Percentiles rank a stretch among this genome's conserved stretches.
Conservation (phyloP, 2,888 invertebrate species). For the Lamproptera curius region DNA sequence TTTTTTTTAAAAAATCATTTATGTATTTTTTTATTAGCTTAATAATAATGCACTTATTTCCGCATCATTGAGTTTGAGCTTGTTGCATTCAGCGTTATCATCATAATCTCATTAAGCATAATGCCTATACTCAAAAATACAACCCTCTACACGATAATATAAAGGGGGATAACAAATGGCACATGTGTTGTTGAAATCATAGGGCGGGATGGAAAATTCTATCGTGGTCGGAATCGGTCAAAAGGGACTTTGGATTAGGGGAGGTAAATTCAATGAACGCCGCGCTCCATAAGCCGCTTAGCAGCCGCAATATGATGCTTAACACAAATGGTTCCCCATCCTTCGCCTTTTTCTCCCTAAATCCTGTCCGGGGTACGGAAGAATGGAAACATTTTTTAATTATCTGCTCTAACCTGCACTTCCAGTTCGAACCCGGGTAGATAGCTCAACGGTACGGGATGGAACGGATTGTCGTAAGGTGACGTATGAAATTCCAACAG, state of each 20-base stretch:
- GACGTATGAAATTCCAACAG: constrained; percentile 89
- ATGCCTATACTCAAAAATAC: too few species aligned
- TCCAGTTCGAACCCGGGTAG: constrained; percentile 90
- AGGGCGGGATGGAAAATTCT: neutral
- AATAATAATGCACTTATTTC: too few species aligned
- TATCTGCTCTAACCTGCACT: constrained; percentile 80
- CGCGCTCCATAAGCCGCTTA: neutral
- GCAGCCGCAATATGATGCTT: neutral
- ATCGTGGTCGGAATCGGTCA: neutral
- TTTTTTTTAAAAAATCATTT: too few species aligned
- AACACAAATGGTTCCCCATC: constrained; percentile 13
- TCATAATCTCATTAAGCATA: too few species aligned
- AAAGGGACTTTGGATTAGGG: neutral
- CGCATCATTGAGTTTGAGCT: too few species aligned
- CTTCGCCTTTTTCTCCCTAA: neutral
- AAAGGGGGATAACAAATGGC: neutral
- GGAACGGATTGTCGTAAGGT: constrained; percentile 89
- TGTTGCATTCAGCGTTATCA: too few species aligned
- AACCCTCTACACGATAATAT: too few species aligned
- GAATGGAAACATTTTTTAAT: neutral
- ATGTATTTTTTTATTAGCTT: too few species aligned
- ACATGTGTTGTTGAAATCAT: neutral
- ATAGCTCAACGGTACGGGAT: constrained; percentile 87
- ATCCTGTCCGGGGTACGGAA: neutral
- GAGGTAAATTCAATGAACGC: neutral